A percentile compares a stretch with the other conserved stretches of the same genome.
Conservation (phyloP, 2,113 vertebrate genomes). For the Fregetta grallaria region DNA sequence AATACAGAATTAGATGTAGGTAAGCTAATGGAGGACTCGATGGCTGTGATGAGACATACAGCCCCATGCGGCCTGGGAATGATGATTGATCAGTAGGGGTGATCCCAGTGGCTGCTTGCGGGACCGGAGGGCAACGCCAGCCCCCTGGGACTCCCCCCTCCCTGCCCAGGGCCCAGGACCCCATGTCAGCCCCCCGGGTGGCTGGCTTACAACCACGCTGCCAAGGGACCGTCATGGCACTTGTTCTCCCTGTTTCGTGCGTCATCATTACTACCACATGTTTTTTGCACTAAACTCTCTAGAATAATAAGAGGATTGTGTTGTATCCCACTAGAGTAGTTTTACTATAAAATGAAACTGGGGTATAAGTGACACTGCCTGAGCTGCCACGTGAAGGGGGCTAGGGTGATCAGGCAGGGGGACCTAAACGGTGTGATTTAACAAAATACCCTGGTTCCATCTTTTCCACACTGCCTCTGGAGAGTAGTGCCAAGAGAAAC, state of each 20-base stretch:
- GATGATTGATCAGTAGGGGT: background rate
- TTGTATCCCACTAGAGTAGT: background rate
- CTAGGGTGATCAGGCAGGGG: background rate
- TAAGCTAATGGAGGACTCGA: background rate
- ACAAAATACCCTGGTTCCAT: background rate
- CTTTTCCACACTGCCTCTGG: background rate
- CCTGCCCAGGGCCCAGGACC: background rate
- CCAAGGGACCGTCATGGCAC: background rate
- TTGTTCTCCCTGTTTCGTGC: background rate
- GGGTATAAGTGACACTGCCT: background rate
- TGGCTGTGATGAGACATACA: background rate
- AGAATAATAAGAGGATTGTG: background rate
- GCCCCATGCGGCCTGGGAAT: rapidly evolving
- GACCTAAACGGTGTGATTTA: rapidly evolving
- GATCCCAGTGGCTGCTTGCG: background rate
- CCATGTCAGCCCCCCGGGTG: rapidly evolving
- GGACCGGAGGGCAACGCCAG: background rate
- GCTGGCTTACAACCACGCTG: rapidly evolving
- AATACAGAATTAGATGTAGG: background rate
- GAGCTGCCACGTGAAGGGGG: background rate
- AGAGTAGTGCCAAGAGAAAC: background rate
- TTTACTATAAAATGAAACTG: background rate
- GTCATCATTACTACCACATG: rapidly evolving
- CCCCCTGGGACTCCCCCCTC: rapidly evolving
- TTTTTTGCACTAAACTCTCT: background rate